These are phyloP conservation scores for Plebejus argus DNA, from an alignment of 2,888 invertebrate species.

Conservation along the genomic window DNA sequence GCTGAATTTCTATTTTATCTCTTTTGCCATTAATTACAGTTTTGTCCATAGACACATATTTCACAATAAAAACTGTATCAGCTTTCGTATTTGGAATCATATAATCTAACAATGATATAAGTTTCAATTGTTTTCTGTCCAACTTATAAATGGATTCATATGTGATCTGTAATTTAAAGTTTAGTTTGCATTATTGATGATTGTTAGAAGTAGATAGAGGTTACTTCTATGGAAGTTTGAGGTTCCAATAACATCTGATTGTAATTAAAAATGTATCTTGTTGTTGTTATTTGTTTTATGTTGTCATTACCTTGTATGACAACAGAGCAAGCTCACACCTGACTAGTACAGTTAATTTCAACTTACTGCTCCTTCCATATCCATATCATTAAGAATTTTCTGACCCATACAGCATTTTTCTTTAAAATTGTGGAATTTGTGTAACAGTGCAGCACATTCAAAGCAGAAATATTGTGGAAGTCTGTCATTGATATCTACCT, in stretches of 20 bases:
- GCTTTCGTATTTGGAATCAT: conserved; percentile 34
- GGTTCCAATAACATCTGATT: not conserved
- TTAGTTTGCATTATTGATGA: not conserved
- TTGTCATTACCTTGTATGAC: not conserved
- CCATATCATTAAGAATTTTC: conserved; percentile 54
- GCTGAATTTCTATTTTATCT: conserved; percentile 24
- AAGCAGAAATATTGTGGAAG: conserved; percentile 64
- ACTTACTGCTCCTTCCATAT: conserved; percentile 60
- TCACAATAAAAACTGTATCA: conserved; percentile 1
- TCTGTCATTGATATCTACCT: conserved; percentile 56
- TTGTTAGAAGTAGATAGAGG: not conserved
- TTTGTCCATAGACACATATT: not conserved
- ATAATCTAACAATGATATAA: conserved; percentile 50
- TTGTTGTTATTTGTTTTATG: not conserved
- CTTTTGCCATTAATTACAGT: conserved; percentile 4
- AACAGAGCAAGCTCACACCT: not conserved
- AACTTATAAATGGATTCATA: conserved; percentile 59
- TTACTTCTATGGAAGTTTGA: no score
- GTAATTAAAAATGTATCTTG: not conserved
- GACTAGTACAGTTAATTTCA: not conserved
- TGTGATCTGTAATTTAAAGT: conserved; percentile 46
- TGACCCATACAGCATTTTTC: conserved; percentile 61
- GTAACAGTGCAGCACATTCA: conserved; percentile 61
- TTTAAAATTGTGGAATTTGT: conserved; percentile 65
- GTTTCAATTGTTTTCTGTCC: conserved; percentile 48